phyloP scores from a whole-genome alignment of 2,888 invertebrate species.

The Drosophila birchii region DNA sequence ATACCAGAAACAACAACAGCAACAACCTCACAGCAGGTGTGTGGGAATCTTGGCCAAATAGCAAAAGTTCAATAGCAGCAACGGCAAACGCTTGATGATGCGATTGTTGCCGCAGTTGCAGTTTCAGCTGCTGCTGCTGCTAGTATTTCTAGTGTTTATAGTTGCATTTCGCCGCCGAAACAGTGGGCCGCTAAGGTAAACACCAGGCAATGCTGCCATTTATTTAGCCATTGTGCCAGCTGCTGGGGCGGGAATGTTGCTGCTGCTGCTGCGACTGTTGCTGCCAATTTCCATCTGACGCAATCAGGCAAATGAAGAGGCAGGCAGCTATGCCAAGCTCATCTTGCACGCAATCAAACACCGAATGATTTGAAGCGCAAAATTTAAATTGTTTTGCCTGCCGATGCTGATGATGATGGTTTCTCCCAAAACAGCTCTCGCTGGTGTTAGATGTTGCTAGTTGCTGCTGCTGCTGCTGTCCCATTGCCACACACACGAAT shows the following conservation, averaged over 20 bases:
- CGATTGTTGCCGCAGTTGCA: constrained; percentile 28
- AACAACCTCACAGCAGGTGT: constrained; percentile 63
- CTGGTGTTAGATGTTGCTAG: constrained; percentile 28
- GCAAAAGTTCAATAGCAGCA: constrained; percentile 79
- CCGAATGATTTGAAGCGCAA: constrained; percentile 69
- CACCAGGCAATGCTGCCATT: constrained; percentile 30
- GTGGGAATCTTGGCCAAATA: constrained; percentile 79
- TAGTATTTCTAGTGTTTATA: constrained; percentile 11
- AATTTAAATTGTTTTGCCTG: constrained; percentile 55
- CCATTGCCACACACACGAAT: constrained; percentile 64
- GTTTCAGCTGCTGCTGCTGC: constrained; percentile 5
- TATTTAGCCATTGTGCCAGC: constrained; percentile 35
- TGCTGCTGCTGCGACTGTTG: not conserved
- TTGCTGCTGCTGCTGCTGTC: constrained; percentile 42
- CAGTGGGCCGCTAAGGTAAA: constrained; percentile 33
- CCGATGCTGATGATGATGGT: constrained; percentile 26
- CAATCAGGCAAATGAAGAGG: constrained; percentile 41
- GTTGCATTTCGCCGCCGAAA: constrained; percentile 37
- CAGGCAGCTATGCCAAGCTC: constrained; percentile 6
- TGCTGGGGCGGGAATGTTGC: constrained; percentile 30
- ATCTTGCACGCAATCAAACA: constrained; percentile 47
- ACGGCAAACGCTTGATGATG: constrained; percentile 55
- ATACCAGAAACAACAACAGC: constrained; percentile 1
- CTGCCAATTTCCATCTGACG: constrained; percentile 49
- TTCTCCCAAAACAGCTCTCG: constrained; percentile 13